Percentiles rank a stretch among this genome's conserved stretches.
Conservation (phyloP, 2,113 vertebrate genomes). For the Brachyistius frenatus region DNA sequence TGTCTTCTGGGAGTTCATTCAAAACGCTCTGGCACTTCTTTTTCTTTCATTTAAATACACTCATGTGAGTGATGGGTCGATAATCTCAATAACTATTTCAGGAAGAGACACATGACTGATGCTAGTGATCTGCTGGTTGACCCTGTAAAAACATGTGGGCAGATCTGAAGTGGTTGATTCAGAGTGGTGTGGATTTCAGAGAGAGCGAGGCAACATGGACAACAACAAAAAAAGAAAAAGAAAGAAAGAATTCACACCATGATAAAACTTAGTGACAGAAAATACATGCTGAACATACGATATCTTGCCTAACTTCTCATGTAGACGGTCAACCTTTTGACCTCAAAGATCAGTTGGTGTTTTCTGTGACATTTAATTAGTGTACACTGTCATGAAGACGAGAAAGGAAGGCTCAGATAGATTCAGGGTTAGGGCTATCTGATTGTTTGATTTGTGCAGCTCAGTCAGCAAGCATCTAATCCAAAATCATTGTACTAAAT, state of each 20-base stretch:
- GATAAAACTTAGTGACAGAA: neutral
- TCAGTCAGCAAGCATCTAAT: neutral
- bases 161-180: slow-evolving; percentile 64
- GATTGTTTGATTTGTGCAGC: neutral
- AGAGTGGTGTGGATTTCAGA: slow-evolving; percentile 31
- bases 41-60: neutral
- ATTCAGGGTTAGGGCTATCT: neutral
- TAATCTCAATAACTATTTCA: slow-evolving; percentile 40
- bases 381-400: neutral
- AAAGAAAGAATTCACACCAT: neutral
- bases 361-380: slow-evolving; percentile 5
- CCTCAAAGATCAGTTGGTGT: neutral
- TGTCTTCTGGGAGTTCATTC: neutral
- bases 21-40: neutral
- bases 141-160: slow-evolving; percentile 61
- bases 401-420: neutral
- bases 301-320: neutral
- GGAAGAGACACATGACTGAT: slow-evolving; percentile 44
- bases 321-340: too few relatives aligned
- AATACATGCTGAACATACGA: neutral
- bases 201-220: slow-evolving; percentile 22
- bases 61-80: slow-evolving; percentile 9
- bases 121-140: slow-evolving; percentile 51
- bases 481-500: neutral
- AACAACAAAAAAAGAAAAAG: slow-evolving; percentile 2